Conservation (phyloP, 2,113 vertebrate genomes). For the Perca schrenkii region DNA sequence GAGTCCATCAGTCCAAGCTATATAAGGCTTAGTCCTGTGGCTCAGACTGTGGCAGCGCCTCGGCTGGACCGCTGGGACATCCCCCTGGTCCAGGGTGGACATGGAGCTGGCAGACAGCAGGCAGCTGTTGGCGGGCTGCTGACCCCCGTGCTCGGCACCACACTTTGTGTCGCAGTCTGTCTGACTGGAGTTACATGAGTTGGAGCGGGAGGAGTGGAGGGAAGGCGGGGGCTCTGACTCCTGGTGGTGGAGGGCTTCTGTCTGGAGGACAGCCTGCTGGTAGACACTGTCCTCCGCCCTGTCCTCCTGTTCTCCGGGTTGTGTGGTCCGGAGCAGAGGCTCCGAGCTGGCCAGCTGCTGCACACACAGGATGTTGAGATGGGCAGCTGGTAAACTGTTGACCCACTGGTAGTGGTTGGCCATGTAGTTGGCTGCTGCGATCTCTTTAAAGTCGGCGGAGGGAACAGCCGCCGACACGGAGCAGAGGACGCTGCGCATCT, state of each 20-base stretch:
- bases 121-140: slow-evolving; percentile 65
- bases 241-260: slow-evolving; percentile 78
- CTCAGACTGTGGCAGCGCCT: slow-evolving; percentile 79
- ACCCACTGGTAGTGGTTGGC: slow-evolving; percentile 80
- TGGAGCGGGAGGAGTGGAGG: slow-evolving; percentile 78
- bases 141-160: slow-evolving; percentile 35
- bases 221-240: slow-evolving; percentile 78
- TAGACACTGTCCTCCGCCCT: slow-evolving; percentile 53
- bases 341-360: slow-evolving; percentile 85
- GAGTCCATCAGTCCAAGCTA: not conserved
- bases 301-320: slow-evolving; percentile 58
- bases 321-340: slow-evolving; percentile 77
- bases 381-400: slow-evolving; percentile 71
- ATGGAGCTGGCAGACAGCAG: slow-evolving; percentile 73
- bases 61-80: not conserved
- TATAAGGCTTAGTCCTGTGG: slow-evolving; percentile 78
- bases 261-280: slow-evolving; percentile 74
- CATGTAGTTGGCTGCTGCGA: slow-evolving; percentile 67
- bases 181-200: slow-evolving; percentile 77
- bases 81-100: slow-evolving; percentile 12
- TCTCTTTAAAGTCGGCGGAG: slow-evolving; percentile 76
- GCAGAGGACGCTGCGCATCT: slow-evolving; percentile 90
- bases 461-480: slow-evolving; percentile 82
- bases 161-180: slow-evolving; percentile 62
- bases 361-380: slow-evolving; percentile 80